Conservation (phyloP, 2,888 invertebrate genomes). For the Cerastoderma edule region DNA sequence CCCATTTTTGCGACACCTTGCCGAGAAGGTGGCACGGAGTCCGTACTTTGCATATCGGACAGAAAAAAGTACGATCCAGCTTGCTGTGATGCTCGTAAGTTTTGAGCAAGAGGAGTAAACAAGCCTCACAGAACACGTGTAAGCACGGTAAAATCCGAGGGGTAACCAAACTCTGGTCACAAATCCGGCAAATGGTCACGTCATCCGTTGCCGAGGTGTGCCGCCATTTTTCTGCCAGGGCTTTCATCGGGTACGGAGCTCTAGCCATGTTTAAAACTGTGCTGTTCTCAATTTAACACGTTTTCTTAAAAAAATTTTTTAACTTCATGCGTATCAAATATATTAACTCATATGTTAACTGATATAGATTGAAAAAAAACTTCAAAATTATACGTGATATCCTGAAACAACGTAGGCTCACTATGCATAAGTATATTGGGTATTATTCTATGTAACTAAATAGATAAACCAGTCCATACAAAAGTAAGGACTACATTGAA, state of each 20-base stretch:
- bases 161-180: conserved; percentile 32
- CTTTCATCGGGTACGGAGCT: conserved; percentile 36
- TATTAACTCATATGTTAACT: too few species aligned
- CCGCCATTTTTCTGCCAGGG: conserved; percentile 56
- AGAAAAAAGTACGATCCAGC: conserved; percentile 50
- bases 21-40: conserved; percentile 50
- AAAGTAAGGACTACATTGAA: too few species aligned
- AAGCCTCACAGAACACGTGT: conserved; percentile 57
- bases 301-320: too few species aligned
- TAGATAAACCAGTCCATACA: too few species aligned
- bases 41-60: conserved; percentile 48
- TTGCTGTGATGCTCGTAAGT: conserved; percentile 48
- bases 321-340: too few species aligned
- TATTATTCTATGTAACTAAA: too few species aligned
- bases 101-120: conserved; percentile 41
- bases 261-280: too few species aligned
- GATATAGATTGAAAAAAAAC: too few species aligned
- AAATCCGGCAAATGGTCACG: conserved; percentile 42
- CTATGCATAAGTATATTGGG: too few species aligned
- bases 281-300: too few species aligned
- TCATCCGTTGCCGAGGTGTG: conserved; percentile 43
- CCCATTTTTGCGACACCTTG: conserved; percentile 45
- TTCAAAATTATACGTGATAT: too few species aligned
- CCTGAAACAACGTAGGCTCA: too few species aligned
- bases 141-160: conserved; percentile 53